Base-by-base conservation (phyloP, 2,888 invertebrate genomes). In the Dicyrtomina minuta region DNA sequence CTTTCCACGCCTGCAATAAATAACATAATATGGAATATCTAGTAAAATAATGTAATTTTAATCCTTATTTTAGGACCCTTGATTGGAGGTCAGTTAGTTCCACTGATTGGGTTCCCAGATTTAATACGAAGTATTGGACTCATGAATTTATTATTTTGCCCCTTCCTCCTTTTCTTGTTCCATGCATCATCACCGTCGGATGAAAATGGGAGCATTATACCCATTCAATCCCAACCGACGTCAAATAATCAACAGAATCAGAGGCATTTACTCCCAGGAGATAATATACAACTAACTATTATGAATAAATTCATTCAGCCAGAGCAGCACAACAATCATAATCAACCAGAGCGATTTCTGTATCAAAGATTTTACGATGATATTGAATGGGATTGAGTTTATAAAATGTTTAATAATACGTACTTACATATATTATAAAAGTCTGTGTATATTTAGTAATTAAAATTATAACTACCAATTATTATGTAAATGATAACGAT, bases 61-160 rank as follows among this genome's bases (percentile, higher is more conserved):
- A n/a, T n/a, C n/a, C n/a, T n/a, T 33, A 8, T 33, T 5, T 33
- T 78, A 89, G 92, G 91, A 66, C 92, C 92, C 0, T 84, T 91
- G 53, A 80, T 89, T 59, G 91, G 90, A 22, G 90, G 91, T 1
- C 87, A 88, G 79, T 81, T 90, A 73, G 89, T 90, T 0, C 86
- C 87, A 76, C 80, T 84, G 13, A 83, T 53, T 64, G 91, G 91
- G 44, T 90, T 90, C 81, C 85, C 86, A 24, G 90, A 89, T 88
- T 83, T 91, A 13, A 89, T 92, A 86, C 84, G 90, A 72, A 82
- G 86, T 22, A 84, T 91, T 39, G 91, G 91, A 1, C 81, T 89
- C 26, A 79, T 88, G 15, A 91, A 91, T 81, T 81, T 91, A 22
- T 78, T 86, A 12, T 90, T 88, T 80, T 88, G 88, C 72, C 90